Percentiles rank a stretch among this genome's conserved stretches.
phyloP scores from a whole-genome alignment of 2,888 invertebrate species.

The Lymantria dispar region DNA sequence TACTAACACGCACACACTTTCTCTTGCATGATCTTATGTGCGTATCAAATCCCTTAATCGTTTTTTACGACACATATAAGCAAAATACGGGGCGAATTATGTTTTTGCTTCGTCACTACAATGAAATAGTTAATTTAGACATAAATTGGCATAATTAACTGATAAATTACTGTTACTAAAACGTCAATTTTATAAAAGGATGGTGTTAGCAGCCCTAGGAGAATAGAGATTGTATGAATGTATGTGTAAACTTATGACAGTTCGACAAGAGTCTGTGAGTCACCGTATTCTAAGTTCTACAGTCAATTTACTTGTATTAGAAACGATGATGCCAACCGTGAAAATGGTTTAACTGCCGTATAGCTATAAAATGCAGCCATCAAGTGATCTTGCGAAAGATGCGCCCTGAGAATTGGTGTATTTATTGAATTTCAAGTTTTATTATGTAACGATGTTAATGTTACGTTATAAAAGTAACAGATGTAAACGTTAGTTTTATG shows the following conservation, averaged over 20 bases:
- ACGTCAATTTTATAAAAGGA: not conserved
- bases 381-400: conserved; percentile 38
- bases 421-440: conserved; percentile 42
- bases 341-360: conserved; percentile 45
- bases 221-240: not conserved
- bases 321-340: conserved; percentile 34
- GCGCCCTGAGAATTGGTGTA: conserved; percentile 39
- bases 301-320: conserved; percentile 21
- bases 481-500: conserved; percentile 6
- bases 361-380: conserved; percentile 50
- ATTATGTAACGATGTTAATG: conserved; percentile 22
- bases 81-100: no score
- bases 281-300: conserved; percentile 11
- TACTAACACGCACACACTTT: no score
- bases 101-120: no score
- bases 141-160: no score
- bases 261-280: conserved; percentile 11
- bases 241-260: conserved; percentile 2
- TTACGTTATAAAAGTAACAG: conserved; percentile 17
- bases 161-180: no score
- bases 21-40: no score
- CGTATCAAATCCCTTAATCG: no score
- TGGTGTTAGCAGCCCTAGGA: not conserved
- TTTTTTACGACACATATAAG: no score
- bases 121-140: no score